phyloP scores from a whole-genome alignment of 2,888 invertebrate genomes.

The Leptogaster cylindrica region DNA sequence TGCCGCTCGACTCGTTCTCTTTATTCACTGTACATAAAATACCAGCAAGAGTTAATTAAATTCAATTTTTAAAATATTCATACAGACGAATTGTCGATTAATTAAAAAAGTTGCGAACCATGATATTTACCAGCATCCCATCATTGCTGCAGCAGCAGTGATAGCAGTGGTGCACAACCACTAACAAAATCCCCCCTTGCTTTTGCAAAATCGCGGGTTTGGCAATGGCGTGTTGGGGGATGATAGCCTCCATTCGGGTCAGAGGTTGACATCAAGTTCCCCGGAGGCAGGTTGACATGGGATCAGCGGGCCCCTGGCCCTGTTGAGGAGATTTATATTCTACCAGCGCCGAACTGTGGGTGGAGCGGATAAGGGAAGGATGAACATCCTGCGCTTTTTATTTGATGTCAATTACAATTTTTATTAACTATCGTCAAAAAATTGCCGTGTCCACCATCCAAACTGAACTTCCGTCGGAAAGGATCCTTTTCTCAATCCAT shows the following conservation, averaged over 20 bases:
- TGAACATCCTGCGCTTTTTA: constrained; percentile 37
- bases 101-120: constrained; percentile 40
- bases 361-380: neutral
- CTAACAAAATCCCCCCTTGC: neutral
- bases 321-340: constrained; percentile 31
- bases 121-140: constrained; percentile 29
- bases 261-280: constrained; percentile 29
- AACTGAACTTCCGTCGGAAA: no score
- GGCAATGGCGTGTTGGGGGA: constrained; percentile 1
- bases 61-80: constrained; percentile 44
- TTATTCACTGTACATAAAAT: no score
- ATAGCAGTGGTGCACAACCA: neutral
- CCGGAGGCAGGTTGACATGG: constrained; percentile 31
- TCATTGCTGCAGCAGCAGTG: no score
- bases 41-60: constrained; percentile 39
- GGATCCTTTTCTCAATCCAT: no score
- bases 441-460: no score
- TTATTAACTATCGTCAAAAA: constrained; percentile 36
- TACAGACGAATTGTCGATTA: constrained; percentile 43
- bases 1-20: no score
- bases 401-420: constrained; percentile 46
- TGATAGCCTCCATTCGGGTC: constrained; percentile 17
- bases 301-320: constrained; percentile 18
- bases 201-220: neutral
- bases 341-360: neutral